A percentile compares a stretch with the other conserved stretches of the same genome.
phyloP scores from a whole-genome alignment of 2,888 invertebrate genomes.

The Chloroclystis v-ata region DNA sequence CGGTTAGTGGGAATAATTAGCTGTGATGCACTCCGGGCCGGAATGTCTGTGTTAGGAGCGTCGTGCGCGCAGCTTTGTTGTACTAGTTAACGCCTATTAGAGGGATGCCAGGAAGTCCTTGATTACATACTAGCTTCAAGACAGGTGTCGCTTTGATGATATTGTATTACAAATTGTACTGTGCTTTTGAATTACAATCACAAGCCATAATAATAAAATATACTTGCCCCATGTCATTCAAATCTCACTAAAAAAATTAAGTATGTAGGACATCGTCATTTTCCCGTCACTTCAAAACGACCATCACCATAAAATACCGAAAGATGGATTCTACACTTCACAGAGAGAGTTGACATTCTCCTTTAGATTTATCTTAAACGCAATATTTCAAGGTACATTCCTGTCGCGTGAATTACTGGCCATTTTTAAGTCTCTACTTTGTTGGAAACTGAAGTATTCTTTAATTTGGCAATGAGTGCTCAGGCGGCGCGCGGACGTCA shows the following conservation, averaged over 20 bases:
- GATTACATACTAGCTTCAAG: background rate
- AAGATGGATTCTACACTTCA: no score
- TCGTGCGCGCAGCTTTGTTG: slow-evolving; percentile 44
- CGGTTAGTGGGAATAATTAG: slow-evolving; percentile 73
- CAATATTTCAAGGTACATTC: slow-evolving; percentile 45
- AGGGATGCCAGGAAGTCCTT: slow-evolving; percentile 31
- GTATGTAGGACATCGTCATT: no score
- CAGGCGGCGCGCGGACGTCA: slow-evolving; percentile 48
- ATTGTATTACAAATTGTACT: background rate
- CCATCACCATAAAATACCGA: no score
- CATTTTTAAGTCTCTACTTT: slow-evolving; percentile 49
- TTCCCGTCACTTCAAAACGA: no score
- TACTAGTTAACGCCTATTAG: slow-evolving; percentile 54
- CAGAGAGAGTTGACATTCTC: slow-evolving; percentile 26
- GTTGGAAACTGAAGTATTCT: slow-evolving; percentile 44
- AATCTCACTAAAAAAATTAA: no score
- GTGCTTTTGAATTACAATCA: no score
- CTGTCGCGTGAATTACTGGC: slow-evolving; percentile 42
- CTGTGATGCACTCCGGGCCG: slow-evolving; percentile 43
- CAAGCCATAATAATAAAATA: no score
- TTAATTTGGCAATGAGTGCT: slow-evolving; percentile 57
- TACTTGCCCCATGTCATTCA: no score
- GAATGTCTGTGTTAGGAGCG: slow-evolving; percentile 45
- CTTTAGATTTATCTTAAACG: slow-evolving; percentile 11
- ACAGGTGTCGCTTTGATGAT: background rate